Evolutionary conservation across 2,797 vertebrate genomes (phyloP), one percentile per base, ranked within the genome.

Genomic region (Huso huso): DNA sequence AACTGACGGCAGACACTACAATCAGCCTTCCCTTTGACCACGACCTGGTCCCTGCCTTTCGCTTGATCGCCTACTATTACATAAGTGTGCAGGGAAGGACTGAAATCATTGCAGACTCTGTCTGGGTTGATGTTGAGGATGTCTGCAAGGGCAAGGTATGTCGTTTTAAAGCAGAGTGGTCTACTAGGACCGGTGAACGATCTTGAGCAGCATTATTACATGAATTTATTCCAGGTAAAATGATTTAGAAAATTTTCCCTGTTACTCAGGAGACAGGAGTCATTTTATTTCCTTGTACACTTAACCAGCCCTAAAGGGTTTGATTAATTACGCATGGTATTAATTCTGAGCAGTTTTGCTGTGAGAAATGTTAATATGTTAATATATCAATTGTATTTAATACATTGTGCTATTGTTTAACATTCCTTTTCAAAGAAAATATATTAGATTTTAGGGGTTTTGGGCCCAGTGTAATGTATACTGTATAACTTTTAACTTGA

Each of bases 51-150:
- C 86, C 86, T 0, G 72, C 83, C 37, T 87, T 87, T 71, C 78
- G 84, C 1, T 75, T 89, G 48, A 62, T 89, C 9, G 79, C 82
- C 53, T 89, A 88, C 72, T 89, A 86, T 63, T 85, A 79, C 66
- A 6, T 6, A 10, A 13, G 48, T 13, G 1, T 2, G 2, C 50
- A 0, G 0, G 71, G 49, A 0, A 66, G 0, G 6, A 62, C 6
- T 6, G 76, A 77, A 37, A 77, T 85, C 12, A 18, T 88, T 0
- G 75, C 86, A 0, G 84, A 89, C 66, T 88, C 85, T 0, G 77
- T 80, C 4, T 86, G 85, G 85, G 79, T 84, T 37, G 84, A 88
- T 0, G 77, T 86, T 48, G 62, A 12, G 64, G 84, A 89, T 63
- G 72, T 74, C 70, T 89, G 86, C 0, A 77, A 84, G 77, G 86